Evolutionary conservation across 2,888 invertebrate species (phyloP).

Genomic region (Caenorhabditis angaria): DNA sequence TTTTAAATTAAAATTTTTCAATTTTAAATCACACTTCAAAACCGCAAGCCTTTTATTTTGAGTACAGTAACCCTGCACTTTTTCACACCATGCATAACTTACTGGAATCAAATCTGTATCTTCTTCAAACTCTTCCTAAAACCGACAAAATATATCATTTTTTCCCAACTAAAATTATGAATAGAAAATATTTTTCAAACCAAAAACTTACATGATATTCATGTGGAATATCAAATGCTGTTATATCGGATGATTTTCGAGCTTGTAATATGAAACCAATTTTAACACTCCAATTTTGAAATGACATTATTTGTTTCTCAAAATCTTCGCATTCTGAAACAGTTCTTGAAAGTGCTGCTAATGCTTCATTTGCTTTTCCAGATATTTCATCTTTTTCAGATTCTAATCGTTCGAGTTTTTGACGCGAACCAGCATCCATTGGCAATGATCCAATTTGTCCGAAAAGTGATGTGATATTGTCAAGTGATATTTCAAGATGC

Average conservation of each 20-base stretch:
- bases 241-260: constrained; percentile 82
- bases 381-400: constrained; percentile 26
- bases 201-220: constrained; percentile 76
- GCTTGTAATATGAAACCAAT: constrained; percentile 80
- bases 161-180: not conserved
- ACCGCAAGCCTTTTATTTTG: not conserved
- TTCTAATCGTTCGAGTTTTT: constrained; percentile 20
- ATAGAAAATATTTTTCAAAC: not conserved
- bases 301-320: constrained; percentile 50
- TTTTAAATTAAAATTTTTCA: constrained; percentile 7
- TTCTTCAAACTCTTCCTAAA: constrained; percentile 35
- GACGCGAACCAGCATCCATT: constrained; percentile 32
- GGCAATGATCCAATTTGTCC: constrained; percentile 34
- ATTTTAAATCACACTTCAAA: not conserved
- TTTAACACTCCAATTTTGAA: constrained; percentile 79
- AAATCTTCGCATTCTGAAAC: constrained; percentile 62
- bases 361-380: constrained; percentile 25
- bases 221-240: constrained; percentile 83
- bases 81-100: constrained; percentile 15
- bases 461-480: constrained; percentile 41
- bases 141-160: not conserved
- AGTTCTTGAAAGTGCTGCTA: constrained; percentile 34
- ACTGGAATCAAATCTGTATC: constrained; percentile 40
- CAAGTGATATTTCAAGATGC: constrained; percentile 57
- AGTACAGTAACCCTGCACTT: no score